These are phyloP conservation scores for Propithecus deckenii DNA, from an alignment of 2,797 vertebrate genomes.

Conservation along the genomic window DNA sequence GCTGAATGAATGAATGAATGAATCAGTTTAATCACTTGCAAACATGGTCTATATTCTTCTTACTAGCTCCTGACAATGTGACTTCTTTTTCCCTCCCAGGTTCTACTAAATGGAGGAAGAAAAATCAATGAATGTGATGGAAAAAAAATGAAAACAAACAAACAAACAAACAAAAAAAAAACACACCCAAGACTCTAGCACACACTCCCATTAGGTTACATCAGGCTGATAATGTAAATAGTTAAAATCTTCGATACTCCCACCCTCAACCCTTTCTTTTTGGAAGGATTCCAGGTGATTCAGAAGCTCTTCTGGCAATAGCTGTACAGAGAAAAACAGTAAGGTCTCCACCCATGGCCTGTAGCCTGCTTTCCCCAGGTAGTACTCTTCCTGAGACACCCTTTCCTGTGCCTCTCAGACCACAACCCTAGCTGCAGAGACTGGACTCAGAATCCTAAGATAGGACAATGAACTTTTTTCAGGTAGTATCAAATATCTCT, in stretches of 20 bases:
- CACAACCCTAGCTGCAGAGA: neutral
- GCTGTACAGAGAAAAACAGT: neutral
- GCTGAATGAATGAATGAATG: neutral
- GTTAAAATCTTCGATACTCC: neutral
- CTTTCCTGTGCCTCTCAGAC: neutral
- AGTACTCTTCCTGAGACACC: neutral
- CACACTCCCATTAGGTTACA: neutral
- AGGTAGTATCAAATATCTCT: neutral
- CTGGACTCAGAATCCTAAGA: neutral
- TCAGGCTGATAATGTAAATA: conserved; percentile 17
- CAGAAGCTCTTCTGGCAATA: neutral
- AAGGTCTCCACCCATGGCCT: neutral
- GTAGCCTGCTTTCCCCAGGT: neutral
- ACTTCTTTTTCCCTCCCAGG: neutral
- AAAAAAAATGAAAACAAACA: neutral
- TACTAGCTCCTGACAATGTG: neutral
- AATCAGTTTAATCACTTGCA: neutral
- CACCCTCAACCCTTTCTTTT: neutral
- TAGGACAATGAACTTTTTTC: neutral
- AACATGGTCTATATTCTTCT: neutral
- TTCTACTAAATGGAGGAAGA: neutral
- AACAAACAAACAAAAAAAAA: too few species aligned
- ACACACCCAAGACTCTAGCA: neutral
- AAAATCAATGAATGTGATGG: conserved; percentile 37
- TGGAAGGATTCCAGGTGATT: neutral